These are phyloP conservation scores for Leptinotarsa peninsularis DNA, from an alignment of 2,888 invertebrate genomes.

Conservation along the genomic window DNA sequence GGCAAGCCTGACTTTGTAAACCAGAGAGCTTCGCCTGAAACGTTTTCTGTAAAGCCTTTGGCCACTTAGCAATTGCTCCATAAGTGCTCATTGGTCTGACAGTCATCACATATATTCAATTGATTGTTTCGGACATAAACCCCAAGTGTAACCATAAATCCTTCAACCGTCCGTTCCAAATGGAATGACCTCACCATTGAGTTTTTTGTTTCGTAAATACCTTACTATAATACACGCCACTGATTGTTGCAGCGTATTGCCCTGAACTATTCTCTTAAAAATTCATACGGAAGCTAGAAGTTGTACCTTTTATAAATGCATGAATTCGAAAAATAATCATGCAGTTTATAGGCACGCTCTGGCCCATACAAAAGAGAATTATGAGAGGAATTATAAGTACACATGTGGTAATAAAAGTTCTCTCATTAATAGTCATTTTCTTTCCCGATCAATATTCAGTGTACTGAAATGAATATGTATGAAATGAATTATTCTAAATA, in stretches of 20 bases:
- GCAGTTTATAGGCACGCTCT: neutral
- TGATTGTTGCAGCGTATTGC: neutral
- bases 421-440: neutral
- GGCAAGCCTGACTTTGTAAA: too few species aligned
- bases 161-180: too few species aligned
- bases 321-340: constrained; percentile 5
- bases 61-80: too few species aligned
- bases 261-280: neutral
- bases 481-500: neutral
- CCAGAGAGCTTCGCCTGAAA: too few species aligned
- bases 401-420: neutral
- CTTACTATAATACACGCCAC: neutral
- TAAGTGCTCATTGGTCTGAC: too few species aligned
- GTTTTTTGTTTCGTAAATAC: too few species aligned
- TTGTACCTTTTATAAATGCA: constrained; percentile 10
- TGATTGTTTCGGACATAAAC: too few species aligned
- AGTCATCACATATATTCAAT: too few species aligned
- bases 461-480: neutral
- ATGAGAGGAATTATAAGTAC: neutral
- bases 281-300: neutral
- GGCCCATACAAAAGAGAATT: constrained; percentile 1
- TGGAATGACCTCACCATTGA: too few species aligned
- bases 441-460: neutral
- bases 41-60: too few species aligned
- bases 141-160: too few species aligned